These are phyloP conservation scores for Paracentrotus lividus DNA, from an alignment of 53 echinoderm and acorn worm genomes.

Conservation along the genomic window DNA sequence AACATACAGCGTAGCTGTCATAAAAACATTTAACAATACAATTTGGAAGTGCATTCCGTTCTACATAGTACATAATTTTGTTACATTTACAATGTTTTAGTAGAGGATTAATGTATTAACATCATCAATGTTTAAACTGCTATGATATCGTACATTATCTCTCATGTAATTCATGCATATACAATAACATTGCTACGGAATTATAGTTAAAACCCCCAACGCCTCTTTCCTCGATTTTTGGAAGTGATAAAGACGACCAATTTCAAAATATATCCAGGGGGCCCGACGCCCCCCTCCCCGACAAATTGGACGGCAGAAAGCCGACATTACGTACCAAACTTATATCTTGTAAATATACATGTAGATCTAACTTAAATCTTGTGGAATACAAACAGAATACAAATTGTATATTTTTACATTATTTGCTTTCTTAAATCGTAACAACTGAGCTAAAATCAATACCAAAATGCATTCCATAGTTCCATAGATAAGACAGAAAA, in stretches of 20 bases:
- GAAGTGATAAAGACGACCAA: no score
- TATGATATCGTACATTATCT: neutral
- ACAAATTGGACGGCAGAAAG: neutral
- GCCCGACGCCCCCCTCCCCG: no score
- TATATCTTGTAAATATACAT: no score
- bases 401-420: no score
- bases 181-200: neutral
- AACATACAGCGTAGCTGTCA: neutral
- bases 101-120: neutral
- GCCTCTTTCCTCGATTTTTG: no score
- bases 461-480: neutral
- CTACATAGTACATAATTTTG: constrained; percentile 37
- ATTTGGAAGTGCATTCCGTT: constrained; percentile 39
- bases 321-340: no score
- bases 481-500: constrained; percentile 32
- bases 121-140: neutral
- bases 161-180: neutral
- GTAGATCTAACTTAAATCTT: no score
- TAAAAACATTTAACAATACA: neutral
- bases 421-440: neutral
- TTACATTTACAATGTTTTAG: neutral
- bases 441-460: no score
- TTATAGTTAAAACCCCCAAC: neutral
- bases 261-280: no score
- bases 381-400: no score